Percentiles rank a stretch among this genome's conserved stretches.
phyloP scores from a whole-genome alignment of 2,888 invertebrate species.

The Calameuta pallipes region DNA sequence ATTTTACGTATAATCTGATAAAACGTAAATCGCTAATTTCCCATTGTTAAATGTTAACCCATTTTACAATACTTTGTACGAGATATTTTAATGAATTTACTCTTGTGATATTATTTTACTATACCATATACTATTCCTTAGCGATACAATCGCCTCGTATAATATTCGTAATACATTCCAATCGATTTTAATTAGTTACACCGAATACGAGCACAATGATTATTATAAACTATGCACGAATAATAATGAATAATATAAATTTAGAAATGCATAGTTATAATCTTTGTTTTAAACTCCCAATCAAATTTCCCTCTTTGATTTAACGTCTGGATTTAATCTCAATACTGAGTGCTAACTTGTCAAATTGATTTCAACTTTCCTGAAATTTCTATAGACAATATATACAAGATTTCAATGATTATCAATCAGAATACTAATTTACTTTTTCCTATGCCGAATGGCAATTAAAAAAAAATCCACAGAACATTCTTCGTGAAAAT shows the following conservation, averaged over 20 bases:
- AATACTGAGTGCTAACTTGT: background rate
- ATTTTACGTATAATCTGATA: constrained; percentile 61
- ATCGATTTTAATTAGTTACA: background rate
- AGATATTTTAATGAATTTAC: background rate
- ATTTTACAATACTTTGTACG: background rate
- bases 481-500: background rate
- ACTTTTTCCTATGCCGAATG: background rate
- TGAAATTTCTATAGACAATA: background rate
- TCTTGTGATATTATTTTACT: background rate
- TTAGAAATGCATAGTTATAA: background rate
- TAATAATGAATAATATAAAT: background rate
- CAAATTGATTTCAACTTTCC: background rate
- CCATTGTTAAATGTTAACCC: background rate
- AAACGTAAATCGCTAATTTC: background rate
- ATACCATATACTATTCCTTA: background rate
- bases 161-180: background rate
- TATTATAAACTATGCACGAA: background rate
- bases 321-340: background rate
- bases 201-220: background rate
- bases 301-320: background rate
- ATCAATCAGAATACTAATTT: background rate
- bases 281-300: background rate
- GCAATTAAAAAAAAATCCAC: background rate
- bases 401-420: background rate
- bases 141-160: background rate